phyloP scores from a whole-genome alignment of 2,113 vertebrate genomes.

The Octodon degus region DNA sequence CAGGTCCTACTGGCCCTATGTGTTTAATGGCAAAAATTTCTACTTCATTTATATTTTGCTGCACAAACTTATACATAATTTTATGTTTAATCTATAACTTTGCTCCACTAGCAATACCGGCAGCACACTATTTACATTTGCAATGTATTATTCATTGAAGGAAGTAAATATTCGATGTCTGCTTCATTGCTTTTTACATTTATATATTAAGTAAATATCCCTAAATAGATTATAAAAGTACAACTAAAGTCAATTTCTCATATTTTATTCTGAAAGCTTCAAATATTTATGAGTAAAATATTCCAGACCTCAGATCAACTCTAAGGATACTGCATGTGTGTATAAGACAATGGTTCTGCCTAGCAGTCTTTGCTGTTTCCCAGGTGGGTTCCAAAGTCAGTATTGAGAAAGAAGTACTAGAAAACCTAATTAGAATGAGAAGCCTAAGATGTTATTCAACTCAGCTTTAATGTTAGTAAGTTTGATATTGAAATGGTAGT shows the following conservation, averaged over 20 bases:
- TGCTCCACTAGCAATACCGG: neutral
- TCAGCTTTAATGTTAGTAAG: neutral
- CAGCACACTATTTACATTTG: neutral
- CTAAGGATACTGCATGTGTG: neutral
- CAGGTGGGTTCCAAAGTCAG: neutral
- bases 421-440: neutral
- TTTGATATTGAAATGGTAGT: neutral
- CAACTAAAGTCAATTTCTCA: neutral
- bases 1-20: neutral
- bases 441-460: neutral
- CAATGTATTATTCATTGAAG: neutral
- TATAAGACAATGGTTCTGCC: neutral
- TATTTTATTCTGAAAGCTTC: neutral
- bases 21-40: constrained; percentile 5
- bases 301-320: constrained; percentile 5
- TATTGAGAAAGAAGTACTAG: neutral
- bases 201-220: neutral
- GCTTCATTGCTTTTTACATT: neutral
- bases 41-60: neutral
- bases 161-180: fast-evolving
- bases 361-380: neutral
- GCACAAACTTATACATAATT: neutral
- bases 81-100: neutral
- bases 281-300: neutral
- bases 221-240: constrained; percentile 35